Conservation (phyloP, 2,888 invertebrate species). For the Stegophylla sp. region DNA sequence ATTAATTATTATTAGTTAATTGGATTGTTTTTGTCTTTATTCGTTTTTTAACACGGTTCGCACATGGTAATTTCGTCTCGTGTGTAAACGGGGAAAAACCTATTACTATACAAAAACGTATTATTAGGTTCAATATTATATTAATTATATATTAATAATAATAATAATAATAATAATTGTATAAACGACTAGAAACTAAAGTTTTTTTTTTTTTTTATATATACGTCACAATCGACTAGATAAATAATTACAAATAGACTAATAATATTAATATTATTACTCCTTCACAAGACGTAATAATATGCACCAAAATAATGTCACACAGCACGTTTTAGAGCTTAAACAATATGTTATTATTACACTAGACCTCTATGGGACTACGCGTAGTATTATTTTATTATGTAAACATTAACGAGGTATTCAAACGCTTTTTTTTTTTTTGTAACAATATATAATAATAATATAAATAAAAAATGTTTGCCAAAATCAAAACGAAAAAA, state of each 20-base stretch:
- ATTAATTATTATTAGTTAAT: conserved; percentile 24
- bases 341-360: conserved; percentile 38
- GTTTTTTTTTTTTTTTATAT: conserved; percentile 13
- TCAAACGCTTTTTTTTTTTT: conserved; percentile 22
- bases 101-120: conserved; percentile 31
- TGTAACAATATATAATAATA: no score
- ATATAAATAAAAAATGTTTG: conserved; percentile 39
- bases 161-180: conserved; percentile 34
- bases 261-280: conserved; percentile 41
- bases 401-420: conserved; percentile 40
- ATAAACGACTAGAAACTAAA: conserved; percentile 31
- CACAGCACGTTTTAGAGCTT: conserved; percentile 58
- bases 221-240: conserved; percentile 41
- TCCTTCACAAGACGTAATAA: conserved; percentile 45
- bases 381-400: conserved; percentile 21
- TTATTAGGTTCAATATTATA: conserved; percentile 20
- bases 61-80: conserved; percentile 10
- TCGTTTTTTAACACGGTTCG: background rate
- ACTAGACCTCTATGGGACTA: conserved; percentile 36
- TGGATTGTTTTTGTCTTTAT: conserved; percentile 19
- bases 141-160: conserved; percentile 3
- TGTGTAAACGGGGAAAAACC: conserved; percentile 14
- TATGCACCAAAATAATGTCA: conserved; percentile 55
- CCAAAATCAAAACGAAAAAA: background rate
- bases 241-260: conserved; percentile 40